A percentile compares a stretch with the other conserved stretches of the same genome.
Evolutionary conservation across 2,888 invertebrate genomes (phyloP).

Genomic region (Cheilosia scutellata): DNA sequence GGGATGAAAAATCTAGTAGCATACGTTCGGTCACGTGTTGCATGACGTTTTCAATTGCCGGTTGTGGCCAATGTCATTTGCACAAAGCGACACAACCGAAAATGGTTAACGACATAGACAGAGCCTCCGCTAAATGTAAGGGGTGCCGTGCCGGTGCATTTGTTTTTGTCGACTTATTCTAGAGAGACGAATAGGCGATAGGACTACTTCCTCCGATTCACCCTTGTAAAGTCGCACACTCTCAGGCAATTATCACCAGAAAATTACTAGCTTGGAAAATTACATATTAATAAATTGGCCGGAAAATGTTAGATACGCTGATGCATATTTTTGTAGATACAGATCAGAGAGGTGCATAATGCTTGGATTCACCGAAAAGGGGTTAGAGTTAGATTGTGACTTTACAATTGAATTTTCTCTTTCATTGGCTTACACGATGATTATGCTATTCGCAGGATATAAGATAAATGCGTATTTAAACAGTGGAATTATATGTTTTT

Average conservation of each 20-base stretch:
- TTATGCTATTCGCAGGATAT: slow-evolving; percentile 18
- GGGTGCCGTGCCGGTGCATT: slow-evolving; percentile 32
- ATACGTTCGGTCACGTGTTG: slow-evolving; percentile 76
- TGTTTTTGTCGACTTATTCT: neutral
- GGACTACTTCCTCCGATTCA: neutral
- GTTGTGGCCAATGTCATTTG: slow-evolving; percentile 77
- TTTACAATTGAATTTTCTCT: slow-evolving; percentile 59
- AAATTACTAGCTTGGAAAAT: slow-evolving; percentile 78
- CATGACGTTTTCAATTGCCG: slow-evolving; percentile 78
- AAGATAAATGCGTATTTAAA: slow-evolving; percentile 40
- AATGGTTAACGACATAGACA: slow-evolving; percentile 68
- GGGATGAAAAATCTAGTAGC: slow-evolving; percentile 65
- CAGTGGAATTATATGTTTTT: slow-evolving; percentile 27
- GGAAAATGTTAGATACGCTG: slow-evolving; percentile 70
- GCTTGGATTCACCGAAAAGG: slow-evolving; percentile 16
- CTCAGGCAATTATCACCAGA: slow-evolving; percentile 72
- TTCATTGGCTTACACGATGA: slow-evolving; percentile 62
- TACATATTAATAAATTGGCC: slow-evolving; percentile 79
- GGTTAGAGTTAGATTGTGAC: slow-evolving; percentile 39
- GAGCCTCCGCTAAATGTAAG: slow-evolving; percentile 48
- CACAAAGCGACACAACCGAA: slow-evolving; percentile 63
- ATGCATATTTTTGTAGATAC: slow-evolving; percentile 31
- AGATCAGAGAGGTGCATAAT: slow-evolving; percentile 12
- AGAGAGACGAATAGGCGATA: neutral
- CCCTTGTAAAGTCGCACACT: slow-evolving; percentile 3